Conservation (phyloP, 2,888 invertebrate species). For the Hyposoter dolosus region DNA sequence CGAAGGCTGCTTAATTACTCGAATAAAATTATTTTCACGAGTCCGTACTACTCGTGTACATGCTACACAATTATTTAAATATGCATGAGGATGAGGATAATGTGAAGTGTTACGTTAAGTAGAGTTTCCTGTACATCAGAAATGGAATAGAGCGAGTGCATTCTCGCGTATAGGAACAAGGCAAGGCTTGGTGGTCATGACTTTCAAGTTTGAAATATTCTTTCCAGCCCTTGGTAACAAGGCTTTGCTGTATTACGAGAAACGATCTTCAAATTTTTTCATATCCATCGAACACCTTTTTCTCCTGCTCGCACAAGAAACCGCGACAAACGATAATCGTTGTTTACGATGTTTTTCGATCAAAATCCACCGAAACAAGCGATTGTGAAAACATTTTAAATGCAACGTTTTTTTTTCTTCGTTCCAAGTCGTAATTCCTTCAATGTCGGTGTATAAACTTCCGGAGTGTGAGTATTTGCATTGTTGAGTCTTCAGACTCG, state of each 20-base stretch:
- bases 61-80: not conserved
- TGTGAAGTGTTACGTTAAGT: constrained; percentile 2
- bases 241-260: not conserved
- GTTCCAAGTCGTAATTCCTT: not conserved
- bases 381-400: too few relatives aligned
- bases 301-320: too few relatives aligned
- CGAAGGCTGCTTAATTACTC: constrained; percentile 14
- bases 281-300: not conserved
- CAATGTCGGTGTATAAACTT: constrained; percentile 9
- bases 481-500: constrained; percentile 15
- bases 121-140: not conserved
- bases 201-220: not conserved
- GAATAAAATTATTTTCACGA: constrained; percentile 2
- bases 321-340: too few relatives aligned
- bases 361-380: too few relatives aligned
- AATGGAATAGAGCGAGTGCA: not conserved
- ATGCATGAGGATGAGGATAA: constrained; percentile 1
- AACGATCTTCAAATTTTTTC: not conserved
- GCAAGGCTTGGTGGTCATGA: not conserved
- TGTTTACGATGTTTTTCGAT: too few relatives aligned
- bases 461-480: constrained; percentile 20
- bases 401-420: not conserved
- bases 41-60: not conserved
- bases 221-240: not conserved
- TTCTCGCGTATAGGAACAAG: not conserved